Percentiles rank a stretch among this genome's conserved stretches.
Evolutionary conservation across 1,140 invertebrate species (phyloP).

Genomic region (Panagrolaimus sp.): DNA sequence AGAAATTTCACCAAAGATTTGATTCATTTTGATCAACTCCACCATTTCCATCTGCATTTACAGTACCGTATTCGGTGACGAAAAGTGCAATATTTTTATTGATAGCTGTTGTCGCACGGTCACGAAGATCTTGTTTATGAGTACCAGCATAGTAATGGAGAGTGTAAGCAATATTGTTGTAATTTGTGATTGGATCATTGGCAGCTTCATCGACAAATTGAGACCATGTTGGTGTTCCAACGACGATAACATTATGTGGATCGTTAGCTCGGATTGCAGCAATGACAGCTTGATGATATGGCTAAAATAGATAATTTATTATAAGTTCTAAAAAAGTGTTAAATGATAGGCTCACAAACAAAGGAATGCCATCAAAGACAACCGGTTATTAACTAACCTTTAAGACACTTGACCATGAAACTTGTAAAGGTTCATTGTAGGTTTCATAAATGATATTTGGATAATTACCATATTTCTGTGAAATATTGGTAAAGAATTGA

Average conservation of each 20-base stretch:
- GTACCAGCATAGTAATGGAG: constrained; percentile 10
- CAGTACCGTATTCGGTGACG: constrained; percentile 33
- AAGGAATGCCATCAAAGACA: too few species aligned
- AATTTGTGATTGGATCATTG: constrained; percentile 19
- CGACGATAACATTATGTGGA: constrained; percentile 29
- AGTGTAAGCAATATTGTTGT: constrained; percentile 29
- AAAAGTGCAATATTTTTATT: constrained; percentile 20
- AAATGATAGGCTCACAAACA: too few species aligned
- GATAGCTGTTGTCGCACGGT: background rate
- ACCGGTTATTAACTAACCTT: constrained; percentile 9
- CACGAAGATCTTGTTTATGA: background rate
- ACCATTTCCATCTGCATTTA: constrained; percentile 24
- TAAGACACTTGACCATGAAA: constrained; percentile 20
- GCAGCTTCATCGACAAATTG: constrained; percentile 23
- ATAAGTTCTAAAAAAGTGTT: too few species aligned
- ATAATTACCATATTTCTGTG: constrained; percentile 19
- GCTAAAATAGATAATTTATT: too few species aligned
- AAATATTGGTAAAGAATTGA: constrained; percentile 20
- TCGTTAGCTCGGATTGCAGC: constrained; percentile 24
- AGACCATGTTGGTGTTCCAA: constrained; percentile 29
- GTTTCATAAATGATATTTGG: constrained; percentile 27
- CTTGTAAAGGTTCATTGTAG: constrained; percentile 24
- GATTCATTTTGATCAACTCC: background rate
- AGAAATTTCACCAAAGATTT: constrained; percentile 23
- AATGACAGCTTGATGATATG: constrained; percentile 23